Percentiles rank a stretch among this genome's conserved stretches.
phyloP scores from a whole-genome alignment of 2,888 invertebrate species.

The Spialia ferax region DNA sequence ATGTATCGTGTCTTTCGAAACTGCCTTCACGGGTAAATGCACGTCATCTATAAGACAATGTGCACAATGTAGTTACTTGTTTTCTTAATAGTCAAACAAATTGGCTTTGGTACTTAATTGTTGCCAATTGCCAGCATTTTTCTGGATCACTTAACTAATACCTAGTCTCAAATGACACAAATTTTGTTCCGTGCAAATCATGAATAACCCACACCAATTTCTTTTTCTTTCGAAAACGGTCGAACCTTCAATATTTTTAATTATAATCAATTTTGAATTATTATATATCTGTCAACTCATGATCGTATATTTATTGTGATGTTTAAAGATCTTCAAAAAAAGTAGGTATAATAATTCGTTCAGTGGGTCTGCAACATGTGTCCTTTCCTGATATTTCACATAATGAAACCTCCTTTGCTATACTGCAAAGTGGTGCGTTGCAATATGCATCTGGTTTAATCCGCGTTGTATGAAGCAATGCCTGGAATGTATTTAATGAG shows the following conservation, averaged over 20 bases:
- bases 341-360: conserved; percentile 27
- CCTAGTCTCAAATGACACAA: no score
- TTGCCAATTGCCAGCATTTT: not conserved
- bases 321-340: conserved; percentile 24
- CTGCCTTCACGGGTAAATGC: not conserved
- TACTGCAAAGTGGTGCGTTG: no score
- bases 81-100: no score
- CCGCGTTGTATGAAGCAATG: conserved; percentile 62
- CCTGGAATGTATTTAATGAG: conserved; percentile 76
- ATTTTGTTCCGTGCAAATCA: no score
- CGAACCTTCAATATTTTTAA: not conserved
- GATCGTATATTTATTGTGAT: conserved; percentile 9
- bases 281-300: no score
- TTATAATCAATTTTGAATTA: no score
- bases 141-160: not conserved
- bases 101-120: no score
- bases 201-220: no score
- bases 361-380: conserved; percentile 26
- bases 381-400: no score
- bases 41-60: not conserved
- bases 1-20: not conserved
- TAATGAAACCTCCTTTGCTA: no score
- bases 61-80: no score
- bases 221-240: not conserved
- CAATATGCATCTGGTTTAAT: no score